Base-by-base conservation (phyloP, 2,113 vertebrate genomes). In the Nothocercus nigrocapillus region DNA sequence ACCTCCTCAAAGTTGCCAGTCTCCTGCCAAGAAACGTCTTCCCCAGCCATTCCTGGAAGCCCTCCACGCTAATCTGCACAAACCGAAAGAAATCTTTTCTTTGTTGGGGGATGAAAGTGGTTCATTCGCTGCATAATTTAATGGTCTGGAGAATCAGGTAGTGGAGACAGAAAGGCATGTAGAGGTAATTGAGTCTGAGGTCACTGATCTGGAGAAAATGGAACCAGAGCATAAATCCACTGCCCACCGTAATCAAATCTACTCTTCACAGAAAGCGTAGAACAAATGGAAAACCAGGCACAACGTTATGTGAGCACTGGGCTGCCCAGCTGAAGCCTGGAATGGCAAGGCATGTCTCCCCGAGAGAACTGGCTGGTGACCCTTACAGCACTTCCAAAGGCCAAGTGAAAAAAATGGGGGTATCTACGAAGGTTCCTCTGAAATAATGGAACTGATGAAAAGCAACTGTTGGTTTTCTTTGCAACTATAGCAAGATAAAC, bases 31-130 rank as follows among this genome's bases (percentile, higher is more conserved):
- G 67, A 67, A 82, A 75, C 6, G 42, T 89, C 81, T 19, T 79
- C 28, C 56, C 68, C 53, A 87, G 53, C 72, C 53, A 88, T 76
- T 89, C 59, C 85, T 93, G 94, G 90, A 95, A 95, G 59, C 59
- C 7, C 32, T 96, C 90, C 82, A 68, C 64, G 59, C 67, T 95
- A 93, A 96, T 89, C 93, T 80, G 82, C 69, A 92, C 82, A 96
- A 94, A 94, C 53, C 87, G 86, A 97, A 97, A 96, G 77, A 94
- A 95, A 90, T 59, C 47, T 45, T 67, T 95, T 88, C 72, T 96
- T 92, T 85, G 69, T 54, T 88, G 87, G 51, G 90, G 69, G 95
- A 89, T 80, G 93, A 82, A 97, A 91, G 89, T 92, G 75, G 89
- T 82, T 88, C 77, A 84, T 91, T 97, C 66, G 32, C n/a, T 67